A percentile compares a stretch with the other conserved stretches of the same genome.
phyloP scores from a whole-genome alignment of 2,113 vertebrate species.

The Centrocercus urophasianus region DNA sequence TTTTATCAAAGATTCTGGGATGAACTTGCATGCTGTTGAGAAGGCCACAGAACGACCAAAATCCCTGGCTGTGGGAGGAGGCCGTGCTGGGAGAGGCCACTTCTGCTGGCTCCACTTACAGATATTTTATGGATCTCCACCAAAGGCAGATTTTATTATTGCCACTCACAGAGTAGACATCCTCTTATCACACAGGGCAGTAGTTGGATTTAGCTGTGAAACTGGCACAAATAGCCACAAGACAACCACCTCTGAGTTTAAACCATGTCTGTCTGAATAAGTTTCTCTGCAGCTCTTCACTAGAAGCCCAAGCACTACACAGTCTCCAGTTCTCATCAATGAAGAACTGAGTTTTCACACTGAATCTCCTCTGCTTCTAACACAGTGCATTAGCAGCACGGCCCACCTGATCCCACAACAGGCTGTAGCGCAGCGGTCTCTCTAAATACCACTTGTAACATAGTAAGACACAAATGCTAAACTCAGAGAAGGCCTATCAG shows the following conservation, averaged over 20 bases:
- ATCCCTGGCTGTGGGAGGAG: not conserved
- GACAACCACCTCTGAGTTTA: not conserved
- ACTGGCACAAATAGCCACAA: not conserved
- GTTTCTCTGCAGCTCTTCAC: not conserved
- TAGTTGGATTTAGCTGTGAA: not conserved
- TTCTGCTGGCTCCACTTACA: not conserved
- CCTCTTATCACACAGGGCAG: not conserved
- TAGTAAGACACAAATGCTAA: not conserved
- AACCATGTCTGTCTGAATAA: fast-evolving
- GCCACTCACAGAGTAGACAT: not conserved
- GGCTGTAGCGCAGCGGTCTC: not conserved
- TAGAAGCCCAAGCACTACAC: not conserved
- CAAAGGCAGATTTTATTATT: not conserved
- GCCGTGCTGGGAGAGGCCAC: not conserved
- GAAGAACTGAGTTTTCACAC: not conserved
- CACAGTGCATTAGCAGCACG: fast-evolving
- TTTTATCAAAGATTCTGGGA: not conserved
- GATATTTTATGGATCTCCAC: not conserved
- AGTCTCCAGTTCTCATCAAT: not conserved
- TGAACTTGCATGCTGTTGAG: not conserved
- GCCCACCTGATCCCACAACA: not conserved
- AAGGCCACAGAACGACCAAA: not conserved
- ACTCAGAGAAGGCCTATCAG: not conserved
- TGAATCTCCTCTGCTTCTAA: not conserved
- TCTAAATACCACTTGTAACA: not conserved